Conservation (phyloP, 2,888 invertebrate genomes). For the Lepidochrysops patricia region DNA sequence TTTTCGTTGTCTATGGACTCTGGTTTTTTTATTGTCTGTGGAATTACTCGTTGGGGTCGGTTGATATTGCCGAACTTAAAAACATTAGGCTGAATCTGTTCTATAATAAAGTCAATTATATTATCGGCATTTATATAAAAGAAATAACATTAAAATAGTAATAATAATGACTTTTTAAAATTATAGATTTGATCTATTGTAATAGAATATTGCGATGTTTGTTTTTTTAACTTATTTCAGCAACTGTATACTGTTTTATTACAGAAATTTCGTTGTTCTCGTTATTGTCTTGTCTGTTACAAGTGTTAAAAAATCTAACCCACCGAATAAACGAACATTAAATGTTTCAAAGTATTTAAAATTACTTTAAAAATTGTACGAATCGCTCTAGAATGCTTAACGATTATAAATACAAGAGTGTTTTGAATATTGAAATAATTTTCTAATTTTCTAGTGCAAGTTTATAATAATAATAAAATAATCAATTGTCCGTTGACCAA, state of each 20-base stretch:
- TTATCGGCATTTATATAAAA: not conserved
- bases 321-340: not conserved
- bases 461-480: too few relatives aligned
- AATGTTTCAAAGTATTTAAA: not conserved
- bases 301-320: not conserved
- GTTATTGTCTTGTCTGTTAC: not conserved
- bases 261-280: not conserved
- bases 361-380: not conserved
- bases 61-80: constrained; percentile 12
- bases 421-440: too few relatives aligned
- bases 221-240: not conserved
- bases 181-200: not conserved
- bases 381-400: too few relatives aligned
- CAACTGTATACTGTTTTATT: not conserved
- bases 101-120: not conserved
- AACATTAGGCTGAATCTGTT: not conserved
- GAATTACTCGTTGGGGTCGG: constrained; percentile 14
- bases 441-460: too few relatives aligned
- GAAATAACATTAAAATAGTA: not conserved
- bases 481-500: too few relatives aligned
- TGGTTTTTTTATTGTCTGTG: constrained; percentile 20
- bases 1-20: constrained; percentile 24
- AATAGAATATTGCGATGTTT: not conserved
- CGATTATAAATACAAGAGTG: too few relatives aligned
- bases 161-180: not conserved